Evolutionary conservation across 2,888 invertebrate species (phyloP).

Genomic region (Cordylochernes scorpioides): DNA sequence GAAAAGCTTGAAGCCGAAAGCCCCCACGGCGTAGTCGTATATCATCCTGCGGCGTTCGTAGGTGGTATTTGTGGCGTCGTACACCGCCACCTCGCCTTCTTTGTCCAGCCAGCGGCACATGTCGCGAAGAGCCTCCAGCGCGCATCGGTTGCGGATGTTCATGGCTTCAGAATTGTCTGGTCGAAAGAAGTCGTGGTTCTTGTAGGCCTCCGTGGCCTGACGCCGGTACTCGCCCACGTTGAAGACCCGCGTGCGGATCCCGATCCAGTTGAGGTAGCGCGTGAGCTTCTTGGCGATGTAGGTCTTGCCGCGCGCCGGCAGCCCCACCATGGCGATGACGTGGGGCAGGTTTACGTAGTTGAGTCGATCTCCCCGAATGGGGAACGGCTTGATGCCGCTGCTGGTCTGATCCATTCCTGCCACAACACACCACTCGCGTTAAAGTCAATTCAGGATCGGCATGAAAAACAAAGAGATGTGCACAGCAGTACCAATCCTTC

Average conservation of each 20-base stretch:
- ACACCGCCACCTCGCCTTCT: slow-evolving; percentile 78
- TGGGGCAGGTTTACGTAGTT: slow-evolving; percentile 32
- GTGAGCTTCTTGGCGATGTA: slow-evolving; percentile 95
- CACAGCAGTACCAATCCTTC: too few species aligned
- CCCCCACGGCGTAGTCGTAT: slow-evolving; percentile 55
- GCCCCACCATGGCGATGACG: slow-evolving; percentile 93
- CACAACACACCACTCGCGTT: too few species aligned
- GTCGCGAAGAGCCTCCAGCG: slow-evolving; percentile 72
- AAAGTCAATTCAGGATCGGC: too few species aligned
- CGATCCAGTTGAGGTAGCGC: slow-evolving; percentile 96
- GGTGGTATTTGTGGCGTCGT: slow-evolving; percentile 96
- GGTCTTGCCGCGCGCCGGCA: slow-evolving; percentile 94
- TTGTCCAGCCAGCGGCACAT: slow-evolving; percentile 63
- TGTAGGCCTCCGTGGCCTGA: slow-evolving; percentile 77
- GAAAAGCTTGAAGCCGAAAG: slow-evolving; percentile 78
- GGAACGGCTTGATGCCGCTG: too few species aligned
- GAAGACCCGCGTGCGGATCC: slow-evolving; percentile 86
- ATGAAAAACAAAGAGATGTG: too few species aligned
- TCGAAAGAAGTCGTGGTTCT: slow-evolving; percentile 86
- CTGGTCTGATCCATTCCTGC: too few species aligned
- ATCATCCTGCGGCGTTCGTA: slow-evolving; percentile 61
- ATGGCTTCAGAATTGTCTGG: slow-evolving; percentile 82
- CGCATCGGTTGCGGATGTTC: slow-evolving; percentile 76
- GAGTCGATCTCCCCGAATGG: slow-evolving; percentile 11
- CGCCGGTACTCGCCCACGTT: slow-evolving; percentile 93